A percentile compares a stretch with the other conserved stretches of the same genome.
Conservation (phyloP, 1,140 invertebrate species). For the Drosophila eugracilis region DNA sequence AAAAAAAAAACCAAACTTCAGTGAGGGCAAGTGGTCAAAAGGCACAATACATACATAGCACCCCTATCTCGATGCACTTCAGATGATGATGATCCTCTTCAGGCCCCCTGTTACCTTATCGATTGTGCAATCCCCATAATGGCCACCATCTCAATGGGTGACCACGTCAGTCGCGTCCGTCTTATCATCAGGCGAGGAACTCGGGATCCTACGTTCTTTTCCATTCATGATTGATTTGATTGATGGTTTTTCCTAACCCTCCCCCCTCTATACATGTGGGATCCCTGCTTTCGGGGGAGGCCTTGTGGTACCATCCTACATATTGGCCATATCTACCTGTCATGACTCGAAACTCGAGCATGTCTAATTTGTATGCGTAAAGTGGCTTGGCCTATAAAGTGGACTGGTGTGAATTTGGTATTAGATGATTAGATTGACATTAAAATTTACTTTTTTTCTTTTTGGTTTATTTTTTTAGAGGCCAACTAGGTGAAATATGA, state of each 20-base stretch:
- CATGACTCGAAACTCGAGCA: constrained; percentile 14
- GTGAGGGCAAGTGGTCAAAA: background rate
- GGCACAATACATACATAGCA: background rate
- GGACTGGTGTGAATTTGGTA: constrained; percentile 7
- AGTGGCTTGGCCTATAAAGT: constrained; percentile 11
- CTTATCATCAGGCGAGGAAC: constrained; percentile 13
- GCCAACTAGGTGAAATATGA: background rate
- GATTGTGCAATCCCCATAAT: constrained; percentile 36
- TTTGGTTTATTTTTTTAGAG: constrained; percentile 3
- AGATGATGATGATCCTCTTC: constrained; percentile 1
- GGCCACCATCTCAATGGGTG: constrained; percentile 24
- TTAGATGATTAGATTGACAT: constrained; percentile 5
- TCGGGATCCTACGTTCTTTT: background rate
- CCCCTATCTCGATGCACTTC: constrained; percentile 37
- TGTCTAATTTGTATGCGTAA: constrained; percentile 33
- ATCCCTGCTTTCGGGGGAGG: too few species aligned
- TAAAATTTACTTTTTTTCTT: background rate
- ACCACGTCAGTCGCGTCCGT: constrained; percentile 1
- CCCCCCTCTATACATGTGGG: too few species aligned
- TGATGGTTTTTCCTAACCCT: constrained; percentile 21
- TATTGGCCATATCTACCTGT: constrained; percentile 12
- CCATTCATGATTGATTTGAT: constrained; percentile 31
- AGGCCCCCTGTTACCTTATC: constrained; percentile 22
- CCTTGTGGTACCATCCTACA: constrained; percentile 8
- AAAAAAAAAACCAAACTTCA: background rate